Conservation (phyloP, 2,113 vertebrate genomes). For the Psettodes erumei region DNA sequence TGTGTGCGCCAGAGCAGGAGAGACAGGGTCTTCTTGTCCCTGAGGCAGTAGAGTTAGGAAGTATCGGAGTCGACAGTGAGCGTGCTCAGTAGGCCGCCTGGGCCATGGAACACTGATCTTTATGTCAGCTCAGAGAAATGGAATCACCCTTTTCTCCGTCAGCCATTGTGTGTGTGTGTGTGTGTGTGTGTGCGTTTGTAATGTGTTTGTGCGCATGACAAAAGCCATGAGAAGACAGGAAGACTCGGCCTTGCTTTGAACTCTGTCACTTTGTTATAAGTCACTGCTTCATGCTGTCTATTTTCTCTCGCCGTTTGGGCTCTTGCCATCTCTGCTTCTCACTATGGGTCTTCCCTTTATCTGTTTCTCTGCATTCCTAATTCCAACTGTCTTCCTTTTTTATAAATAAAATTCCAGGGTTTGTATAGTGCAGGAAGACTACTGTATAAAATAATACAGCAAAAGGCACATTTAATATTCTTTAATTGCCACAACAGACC, state of each 20-base stretch:
- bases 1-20: background rate
- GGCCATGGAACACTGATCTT: constrained; percentile 74
- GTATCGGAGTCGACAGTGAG: constrained; percentile 71
- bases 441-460: constrained; percentile 9
- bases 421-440: background rate
- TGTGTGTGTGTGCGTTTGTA: constrained; percentile 20
- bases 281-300: constrained; percentile 62
- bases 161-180: constrained; percentile 24
- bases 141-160: constrained; percentile 71
- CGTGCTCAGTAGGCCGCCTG: constrained; percentile 58
- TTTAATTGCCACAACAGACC: constrained; percentile 42
- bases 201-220: constrained; percentile 25
- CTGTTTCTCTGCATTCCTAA: constrained; percentile 20
- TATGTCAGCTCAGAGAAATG: constrained; percentile 70
- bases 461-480: constrained; percentile 37
- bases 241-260: constrained; percentile 65
- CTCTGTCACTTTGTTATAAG: constrained; percentile 73
- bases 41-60: constrained; percentile 60
- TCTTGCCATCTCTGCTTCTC: constrained; percentile 23
- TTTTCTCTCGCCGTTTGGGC: constrained; percentile 37
- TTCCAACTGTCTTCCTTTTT: constrained; percentile 1
- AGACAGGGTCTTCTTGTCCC: constrained; percentile 64
- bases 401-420: background rate
- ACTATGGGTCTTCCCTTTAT: constrained; percentile 26
- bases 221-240: constrained; percentile 64